phyloP scores from a whole-genome alignment of 2,113 vertebrate species.

The Oncorhynchus gorbuscha region DNA sequence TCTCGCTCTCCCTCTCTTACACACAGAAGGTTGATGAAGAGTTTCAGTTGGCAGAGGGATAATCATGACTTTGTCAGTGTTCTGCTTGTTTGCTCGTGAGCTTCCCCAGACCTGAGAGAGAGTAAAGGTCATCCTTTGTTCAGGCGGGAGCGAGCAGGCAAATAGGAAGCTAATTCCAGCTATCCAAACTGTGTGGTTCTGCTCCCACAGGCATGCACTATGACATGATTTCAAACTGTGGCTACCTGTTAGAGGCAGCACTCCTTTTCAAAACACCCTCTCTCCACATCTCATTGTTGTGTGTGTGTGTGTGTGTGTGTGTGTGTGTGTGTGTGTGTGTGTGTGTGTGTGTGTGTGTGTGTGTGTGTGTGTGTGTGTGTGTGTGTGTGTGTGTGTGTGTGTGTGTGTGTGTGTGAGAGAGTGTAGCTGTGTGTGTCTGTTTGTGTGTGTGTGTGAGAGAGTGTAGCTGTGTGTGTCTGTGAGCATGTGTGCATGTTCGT shows the following conservation, averaged over 20 bases:
- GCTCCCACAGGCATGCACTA: neutral
- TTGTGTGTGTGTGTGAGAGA: neutral
- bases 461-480: slow-evolving; percentile 4
- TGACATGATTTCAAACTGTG: neutral
- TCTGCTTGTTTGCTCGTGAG: neutral
- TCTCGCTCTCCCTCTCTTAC: neutral
- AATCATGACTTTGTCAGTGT: neutral
- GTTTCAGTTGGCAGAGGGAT: slow-evolving; percentile 2
- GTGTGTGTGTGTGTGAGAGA: neutral
- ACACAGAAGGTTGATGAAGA: neutral
- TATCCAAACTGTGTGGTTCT: neutral
- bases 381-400: slow-evolving; percentile 1
- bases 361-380: slow-evolving; percentile 2
- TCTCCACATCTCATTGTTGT: neutral
- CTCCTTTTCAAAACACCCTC: neutral
- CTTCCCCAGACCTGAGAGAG: neutral
- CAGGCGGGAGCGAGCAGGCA: neutral
- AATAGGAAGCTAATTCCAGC: neutral
- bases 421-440: slow-evolving; percentile 6
- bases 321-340: slow-evolving; percentile 3
- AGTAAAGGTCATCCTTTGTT: neutral
- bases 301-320: slow-evolving; percentile 1
- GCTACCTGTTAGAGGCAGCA: neutral
- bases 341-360: slow-evolving; percentile 1
- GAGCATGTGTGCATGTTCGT: slow-evolving; percentile 17